Conservation (phyloP, 1,140 invertebrate species). For the Caerostris darwini region DNA sequence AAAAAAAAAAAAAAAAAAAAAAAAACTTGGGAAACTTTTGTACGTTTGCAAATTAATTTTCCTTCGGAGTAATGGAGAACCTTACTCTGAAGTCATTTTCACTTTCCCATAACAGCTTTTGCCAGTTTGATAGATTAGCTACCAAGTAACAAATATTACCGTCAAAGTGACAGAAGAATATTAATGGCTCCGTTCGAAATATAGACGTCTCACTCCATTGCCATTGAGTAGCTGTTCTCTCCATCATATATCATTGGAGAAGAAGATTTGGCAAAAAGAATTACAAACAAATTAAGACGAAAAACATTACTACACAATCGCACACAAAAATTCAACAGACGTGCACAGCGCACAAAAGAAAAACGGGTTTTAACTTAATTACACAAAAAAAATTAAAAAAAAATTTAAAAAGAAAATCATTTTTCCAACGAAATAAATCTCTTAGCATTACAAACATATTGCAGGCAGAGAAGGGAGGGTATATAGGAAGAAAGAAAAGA, state of each 20-base stretch:
- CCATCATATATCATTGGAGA: background rate
- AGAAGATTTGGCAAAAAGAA: background rate
- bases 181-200: background rate
- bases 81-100: background rate
- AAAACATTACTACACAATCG: conserved; percentile 7
- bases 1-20: background rate
- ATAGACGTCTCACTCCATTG: background rate
- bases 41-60: background rate
- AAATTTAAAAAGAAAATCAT: conserved; percentile 10
- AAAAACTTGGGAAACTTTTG: background rate
- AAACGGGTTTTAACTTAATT: conserved; percentile 1
- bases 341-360: background rate
- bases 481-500: background rate
- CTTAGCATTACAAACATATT: conserved; percentile 19
- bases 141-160: background rate
- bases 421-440: background rate
- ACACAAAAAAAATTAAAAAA: background rate
- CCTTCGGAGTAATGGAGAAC: background rate
- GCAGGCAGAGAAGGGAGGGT: background rate
- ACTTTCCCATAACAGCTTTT: background rate
- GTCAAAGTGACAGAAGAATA: background rate
- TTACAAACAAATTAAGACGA: conserved; percentile 33
- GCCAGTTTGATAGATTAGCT: background rate
- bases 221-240: background rate
- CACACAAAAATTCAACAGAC: background rate